phyloP scores from a whole-genome alignment of 2,797 vertebrate species.

The Pseudocheirus occidentalis region DNA sequence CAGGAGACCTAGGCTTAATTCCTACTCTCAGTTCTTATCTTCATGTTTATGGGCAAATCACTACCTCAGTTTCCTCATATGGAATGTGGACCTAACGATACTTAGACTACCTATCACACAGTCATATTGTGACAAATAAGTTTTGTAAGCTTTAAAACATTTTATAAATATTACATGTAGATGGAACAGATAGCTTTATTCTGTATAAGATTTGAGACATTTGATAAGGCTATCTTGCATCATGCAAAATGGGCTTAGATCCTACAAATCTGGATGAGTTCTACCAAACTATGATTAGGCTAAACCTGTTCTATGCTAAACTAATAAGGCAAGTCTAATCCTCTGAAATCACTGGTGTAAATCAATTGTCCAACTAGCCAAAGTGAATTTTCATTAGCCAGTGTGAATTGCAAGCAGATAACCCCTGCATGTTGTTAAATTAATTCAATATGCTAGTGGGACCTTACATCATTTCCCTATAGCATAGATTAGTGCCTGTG shows the following conservation, averaged over 20 bases:
- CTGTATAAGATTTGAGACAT: not conserved
- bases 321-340: not conserved
- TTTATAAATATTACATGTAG: not conserved
- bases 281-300: not conserved
- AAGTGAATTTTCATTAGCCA: constrained; percentile 4
- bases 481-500: not conserved
- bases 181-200: not conserved
- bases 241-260: not conserved
- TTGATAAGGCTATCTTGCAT: not conserved
- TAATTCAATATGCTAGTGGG: not conserved
- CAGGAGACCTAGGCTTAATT: not conserved
- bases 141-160: not conserved
- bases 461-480: not conserved
- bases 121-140: not conserved
- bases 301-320: not conserved
- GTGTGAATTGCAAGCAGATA: not conserved
- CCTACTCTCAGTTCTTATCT: not conserved
- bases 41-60: not conserved
- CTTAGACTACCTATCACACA: not conserved
- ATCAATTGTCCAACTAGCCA: not conserved
- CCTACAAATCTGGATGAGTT: not conserved
- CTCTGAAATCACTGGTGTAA: not conserved
- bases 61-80: not conserved
- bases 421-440: not conserved
- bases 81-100: not conserved